Evolutionary conservation across 1,140 invertebrate species (phyloP).

Genomic region (Zophobas atratus): DNA sequence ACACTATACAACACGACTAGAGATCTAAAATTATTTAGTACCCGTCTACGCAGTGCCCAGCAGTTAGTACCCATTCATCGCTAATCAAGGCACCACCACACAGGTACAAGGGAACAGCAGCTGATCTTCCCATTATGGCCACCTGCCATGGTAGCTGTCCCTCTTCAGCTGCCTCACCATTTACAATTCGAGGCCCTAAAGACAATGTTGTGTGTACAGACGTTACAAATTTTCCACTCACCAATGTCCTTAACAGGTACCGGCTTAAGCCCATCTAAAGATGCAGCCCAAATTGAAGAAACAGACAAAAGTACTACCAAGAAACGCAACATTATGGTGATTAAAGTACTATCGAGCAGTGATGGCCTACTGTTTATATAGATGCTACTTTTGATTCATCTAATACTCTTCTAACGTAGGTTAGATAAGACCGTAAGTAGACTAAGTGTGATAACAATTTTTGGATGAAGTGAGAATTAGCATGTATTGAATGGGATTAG

Average conservation of each 20-base stretch:
- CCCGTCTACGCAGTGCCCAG: not conserved
- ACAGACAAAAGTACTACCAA: not conserved
- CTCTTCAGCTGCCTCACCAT: not conserved
- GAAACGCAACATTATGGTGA: too few relatives aligned
- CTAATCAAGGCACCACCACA: slow-evolving; percentile 1
- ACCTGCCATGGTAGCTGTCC: slow-evolving; percentile 4
- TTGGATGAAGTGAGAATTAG: too few relatives aligned
- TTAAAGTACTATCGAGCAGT: too few relatives aligned
- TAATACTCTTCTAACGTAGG: too few relatives aligned
- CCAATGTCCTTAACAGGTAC: not conserved
- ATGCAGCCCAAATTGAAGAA: not conserved
- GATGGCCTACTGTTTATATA: too few relatives aligned
- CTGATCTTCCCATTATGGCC: not conserved
- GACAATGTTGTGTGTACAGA: too few relatives aligned
- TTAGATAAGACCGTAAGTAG: too few relatives aligned
- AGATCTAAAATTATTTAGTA: too few relatives aligned
- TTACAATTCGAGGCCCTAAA: not conserved
- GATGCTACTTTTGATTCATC: too few relatives aligned
- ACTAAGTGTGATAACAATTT: too few relatives aligned
- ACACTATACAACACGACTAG: not conserved
- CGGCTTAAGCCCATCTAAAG: not conserved
- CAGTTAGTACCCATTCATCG: not conserved
- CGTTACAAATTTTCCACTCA: too few relatives aligned
- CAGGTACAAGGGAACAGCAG: not conserved
- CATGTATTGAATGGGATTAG: too few relatives aligned